Conservation (phyloP, 2,888 invertebrate genomes). For the Drosophila vallismaia region DNA sequence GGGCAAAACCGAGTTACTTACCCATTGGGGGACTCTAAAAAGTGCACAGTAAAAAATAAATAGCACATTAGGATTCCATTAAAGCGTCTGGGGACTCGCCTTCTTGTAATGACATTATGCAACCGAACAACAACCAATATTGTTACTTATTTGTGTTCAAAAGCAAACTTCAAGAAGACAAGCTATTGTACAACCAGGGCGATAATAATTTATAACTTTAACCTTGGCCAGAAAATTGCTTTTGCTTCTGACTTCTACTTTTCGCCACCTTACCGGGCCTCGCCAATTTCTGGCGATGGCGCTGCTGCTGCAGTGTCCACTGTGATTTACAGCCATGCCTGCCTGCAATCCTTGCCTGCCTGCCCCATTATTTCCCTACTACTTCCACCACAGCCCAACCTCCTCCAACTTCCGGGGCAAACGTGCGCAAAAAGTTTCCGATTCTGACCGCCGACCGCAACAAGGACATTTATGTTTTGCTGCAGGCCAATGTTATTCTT, state of each 20-base stretch:
- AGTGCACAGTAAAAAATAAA: neutral
- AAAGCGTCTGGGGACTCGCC: neutral
- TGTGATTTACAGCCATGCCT: slow-evolving; percentile 71
- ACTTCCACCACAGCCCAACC: neutral
- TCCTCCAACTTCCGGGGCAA: slow-evolving; percentile 53
- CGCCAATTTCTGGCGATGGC: slow-evolving; percentile 59
- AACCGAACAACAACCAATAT: slow-evolving; percentile 3
- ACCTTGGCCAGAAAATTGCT: slow-evolving; percentile 53
- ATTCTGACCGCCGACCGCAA: slow-evolving; percentile 62
- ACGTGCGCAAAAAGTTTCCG: slow-evolving; percentile 66
- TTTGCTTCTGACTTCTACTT: slow-evolving; percentile 6
- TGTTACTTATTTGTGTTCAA: slow-evolving; percentile 18
- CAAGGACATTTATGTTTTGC: slow-evolving; percentile 76
- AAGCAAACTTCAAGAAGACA: slow-evolving; percentile 11
- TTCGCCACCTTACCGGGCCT: slow-evolving; percentile 31
- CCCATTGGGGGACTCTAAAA: neutral
- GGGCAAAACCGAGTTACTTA: slow-evolving; percentile 60
- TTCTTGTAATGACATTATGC: slow-evolving; percentile 2
- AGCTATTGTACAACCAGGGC: slow-evolving; percentile 18
- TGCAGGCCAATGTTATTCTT: slow-evolving; percentile 47
- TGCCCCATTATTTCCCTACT: slow-evolving; percentile 20
- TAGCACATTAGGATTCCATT: neutral
- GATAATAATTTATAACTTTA: slow-evolving; percentile 73
- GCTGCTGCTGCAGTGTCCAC: slow-evolving; percentile 69
- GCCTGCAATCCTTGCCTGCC: slow-evolving; percentile 52